Conservation (phyloP, 2,888 invertebrate genomes). For the Lycia hirtaria region DNA sequence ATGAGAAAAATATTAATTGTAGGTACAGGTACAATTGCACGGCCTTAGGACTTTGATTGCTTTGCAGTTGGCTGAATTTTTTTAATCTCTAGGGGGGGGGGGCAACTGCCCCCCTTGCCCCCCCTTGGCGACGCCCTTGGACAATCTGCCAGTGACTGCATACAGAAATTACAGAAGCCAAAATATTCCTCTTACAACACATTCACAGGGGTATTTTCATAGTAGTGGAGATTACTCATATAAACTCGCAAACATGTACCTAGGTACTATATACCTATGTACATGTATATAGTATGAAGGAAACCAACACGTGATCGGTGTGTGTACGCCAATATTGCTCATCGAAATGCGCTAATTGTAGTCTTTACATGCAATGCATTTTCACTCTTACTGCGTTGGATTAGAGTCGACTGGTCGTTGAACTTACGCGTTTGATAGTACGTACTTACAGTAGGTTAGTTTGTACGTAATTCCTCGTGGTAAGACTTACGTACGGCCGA, state of each 20-base stretch:
- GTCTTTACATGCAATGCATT: neutral
- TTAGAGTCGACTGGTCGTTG: constrained; percentile 7
- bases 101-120: no score
- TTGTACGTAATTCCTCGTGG: constrained; percentile 19
- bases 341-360: neutral
- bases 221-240: constrained; percentile 19
- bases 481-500: constrained; percentile 9
- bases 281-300: constrained; percentile 17
- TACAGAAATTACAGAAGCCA: constrained; percentile 1
- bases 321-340: constrained; percentile 4
- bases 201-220: constrained; percentile 4
- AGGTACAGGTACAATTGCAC: no score
- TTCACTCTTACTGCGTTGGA: constrained; percentile 3
- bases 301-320: constrained; percentile 22
- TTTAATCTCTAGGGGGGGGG: no score
- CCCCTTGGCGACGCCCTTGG: no score
- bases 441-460: constrained; percentile 2
- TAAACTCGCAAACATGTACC: constrained; percentile 13
- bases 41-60: no score
- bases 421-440: neutral
- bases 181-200: constrained; percentile 3
- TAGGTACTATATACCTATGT: constrained; percentile 1
- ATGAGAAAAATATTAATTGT: no score
- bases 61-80: no score
- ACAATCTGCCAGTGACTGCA: neutral